These are phyloP conservation scores for Tridacna crocea DNA, from an alignment of 2,888 invertebrate species.

Conservation along the genomic window DNA sequence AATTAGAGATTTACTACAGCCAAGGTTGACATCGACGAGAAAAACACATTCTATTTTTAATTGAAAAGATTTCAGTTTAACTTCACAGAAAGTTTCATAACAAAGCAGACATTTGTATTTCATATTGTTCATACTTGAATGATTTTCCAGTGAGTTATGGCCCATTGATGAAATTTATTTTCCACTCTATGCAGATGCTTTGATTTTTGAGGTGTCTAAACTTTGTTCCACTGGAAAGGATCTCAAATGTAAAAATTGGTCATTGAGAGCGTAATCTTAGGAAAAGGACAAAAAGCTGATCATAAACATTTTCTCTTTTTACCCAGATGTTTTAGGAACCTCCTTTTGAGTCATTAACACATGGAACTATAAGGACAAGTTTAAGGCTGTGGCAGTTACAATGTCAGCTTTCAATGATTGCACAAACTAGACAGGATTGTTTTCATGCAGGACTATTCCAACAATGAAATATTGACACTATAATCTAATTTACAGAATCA, in stretches of 20 bases:
- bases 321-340: background rate
- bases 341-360: background rate
- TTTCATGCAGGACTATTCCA: too few species aligned
- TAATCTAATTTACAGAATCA: constrained; percentile 55
- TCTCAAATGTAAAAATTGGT: background rate
- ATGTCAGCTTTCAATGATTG: background rate
- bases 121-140: too few species aligned
- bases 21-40: too few species aligned
- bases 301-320: background rate
- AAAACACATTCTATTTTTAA: too few species aligned
- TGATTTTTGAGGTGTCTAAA: background rate
- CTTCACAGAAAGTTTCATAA: too few species aligned
- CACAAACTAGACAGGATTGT: background rate
- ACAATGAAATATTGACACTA: background rate
- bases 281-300: background rate
- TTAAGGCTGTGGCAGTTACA: background rate
- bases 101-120: too few species aligned
- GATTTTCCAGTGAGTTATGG: too few species aligned
- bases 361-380: background rate
- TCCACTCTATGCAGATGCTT: too few species aligned
- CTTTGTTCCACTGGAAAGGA: too few species aligned
- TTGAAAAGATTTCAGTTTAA: too few species aligned
- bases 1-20: too few species aligned
- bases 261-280: background rate
- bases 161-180: too few species aligned